A percentile compares a stretch with the other conserved stretches of the same genome.
Evolutionary conservation across 1,140 invertebrate genomes (phyloP).

Genomic region (Conopomorpha cramerella): DNA sequence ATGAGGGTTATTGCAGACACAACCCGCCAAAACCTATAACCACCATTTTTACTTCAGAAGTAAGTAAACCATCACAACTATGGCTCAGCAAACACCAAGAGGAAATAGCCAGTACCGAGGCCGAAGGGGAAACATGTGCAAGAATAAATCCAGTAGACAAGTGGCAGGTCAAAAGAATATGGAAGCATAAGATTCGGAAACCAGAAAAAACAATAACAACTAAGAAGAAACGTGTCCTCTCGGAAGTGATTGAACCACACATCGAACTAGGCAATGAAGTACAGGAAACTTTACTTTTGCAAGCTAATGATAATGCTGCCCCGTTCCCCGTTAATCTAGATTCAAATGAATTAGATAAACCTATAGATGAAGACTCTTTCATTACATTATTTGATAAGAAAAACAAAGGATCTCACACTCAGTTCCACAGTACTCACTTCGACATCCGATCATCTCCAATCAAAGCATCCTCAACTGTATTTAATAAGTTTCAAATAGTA

Average conservation of each 20-base stretch:
- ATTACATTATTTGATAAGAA: conserved; percentile 4
- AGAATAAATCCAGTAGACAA: conserved; percentile 20
- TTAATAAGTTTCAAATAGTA: conserved; percentile 43
- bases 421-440: conserved; percentile 46
- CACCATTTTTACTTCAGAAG: too few species aligned
- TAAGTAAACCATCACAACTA: conserved; percentile 7
- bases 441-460: conserved; percentile 49
- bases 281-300: too few species aligned
- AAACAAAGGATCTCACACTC: conserved; percentile 16
- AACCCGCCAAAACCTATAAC: too few species aligned
- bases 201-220: conserved; percentile 7
- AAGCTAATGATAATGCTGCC: too few species aligned
- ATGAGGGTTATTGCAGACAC: conserved; percentile 34
- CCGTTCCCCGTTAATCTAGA: too few species aligned
- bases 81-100: conserved; percentile 9
- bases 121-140: conserved; percentile 17
- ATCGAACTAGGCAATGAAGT: conserved; percentile 15
- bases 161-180: conserved; percentile 21
- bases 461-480: conserved; percentile 35
- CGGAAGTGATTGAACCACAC: conserved; percentile 9
- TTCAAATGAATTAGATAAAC: neutral
- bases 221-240: conserved; percentile 18
- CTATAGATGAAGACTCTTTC: neutral
- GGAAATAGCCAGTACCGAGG: conserved; percentile 5
- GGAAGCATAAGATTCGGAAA: conserved; percentile 15